A percentile compares a stretch with the other conserved stretches of the same genome.
Conservation (phyloP, 53 echinoderm and acorn worm species). For the Pentamera pediparva region DNA sequence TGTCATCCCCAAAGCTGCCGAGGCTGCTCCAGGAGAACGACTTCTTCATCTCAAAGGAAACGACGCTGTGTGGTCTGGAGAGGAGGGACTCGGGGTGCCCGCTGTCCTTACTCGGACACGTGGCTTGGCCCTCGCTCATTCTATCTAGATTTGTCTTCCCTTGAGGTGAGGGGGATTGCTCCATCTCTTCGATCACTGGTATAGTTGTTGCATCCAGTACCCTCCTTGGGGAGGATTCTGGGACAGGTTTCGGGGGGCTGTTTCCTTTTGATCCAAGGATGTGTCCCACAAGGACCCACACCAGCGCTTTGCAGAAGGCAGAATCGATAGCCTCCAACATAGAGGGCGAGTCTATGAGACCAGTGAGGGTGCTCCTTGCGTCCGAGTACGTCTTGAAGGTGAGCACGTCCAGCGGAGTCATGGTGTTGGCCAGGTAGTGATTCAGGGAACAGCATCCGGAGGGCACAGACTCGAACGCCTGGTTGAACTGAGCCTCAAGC, state of each 20-base stretch:
- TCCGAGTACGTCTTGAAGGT: constrained; percentile 86
- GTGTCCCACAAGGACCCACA: constrained; percentile 74
- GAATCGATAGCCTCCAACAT: constrained; percentile 59
- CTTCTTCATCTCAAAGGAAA: constrained; percentile 39
- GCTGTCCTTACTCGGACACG: constrained; percentile 71
- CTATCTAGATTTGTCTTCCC: not conserved
- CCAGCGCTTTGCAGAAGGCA: constrained; percentile 65
- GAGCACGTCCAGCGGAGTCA: constrained; percentile 74
- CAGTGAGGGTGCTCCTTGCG: constrained; percentile 83
- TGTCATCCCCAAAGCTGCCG: constrained; percentile 74
- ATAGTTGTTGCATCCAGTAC: not conserved
- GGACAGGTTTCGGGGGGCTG: constrained; percentile 30
- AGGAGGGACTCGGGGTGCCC: constrained; percentile 66
- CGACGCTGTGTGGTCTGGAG: constrained; percentile 54
- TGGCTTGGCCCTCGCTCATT: not conserved
- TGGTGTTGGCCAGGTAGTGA: constrained; percentile 60
- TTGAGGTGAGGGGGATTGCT: constrained; percentile 4
- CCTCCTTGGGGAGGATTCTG: not conserved
- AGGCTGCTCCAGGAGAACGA: constrained; percentile 76
- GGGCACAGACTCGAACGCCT: constrained; percentile 56
- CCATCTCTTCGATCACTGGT: constrained; percentile 1
- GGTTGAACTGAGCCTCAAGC: constrained; percentile 81
- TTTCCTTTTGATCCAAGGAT: constrained; percentile 51
- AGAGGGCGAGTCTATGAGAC: constrained; percentile 87
- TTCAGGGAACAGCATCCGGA: constrained; percentile 57